Evolutionary conservation across 2,113 vertebrate genomes (phyloP).

Genomic region (Lanius collurio): DNA sequence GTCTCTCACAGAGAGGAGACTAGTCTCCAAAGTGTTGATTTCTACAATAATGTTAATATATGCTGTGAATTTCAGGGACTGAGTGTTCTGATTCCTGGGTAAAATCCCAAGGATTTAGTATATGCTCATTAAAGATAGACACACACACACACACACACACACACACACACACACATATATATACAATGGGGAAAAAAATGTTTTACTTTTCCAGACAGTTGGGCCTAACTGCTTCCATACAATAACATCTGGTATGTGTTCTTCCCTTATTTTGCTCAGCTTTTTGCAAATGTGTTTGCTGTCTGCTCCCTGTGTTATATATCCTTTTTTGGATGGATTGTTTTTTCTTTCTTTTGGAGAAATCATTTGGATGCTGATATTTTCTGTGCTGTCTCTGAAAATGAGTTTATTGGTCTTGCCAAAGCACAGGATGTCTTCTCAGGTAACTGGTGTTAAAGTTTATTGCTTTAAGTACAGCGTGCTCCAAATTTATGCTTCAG

Average conservation of each 20-base stretch:
- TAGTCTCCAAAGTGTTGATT: background rate
- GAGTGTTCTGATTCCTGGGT: background rate
- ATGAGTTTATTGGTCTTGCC: background rate
- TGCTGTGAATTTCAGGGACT: background rate
- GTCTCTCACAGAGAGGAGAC: background rate
- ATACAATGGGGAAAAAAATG: background rate
- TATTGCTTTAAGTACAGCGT: background rate
- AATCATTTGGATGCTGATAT: background rate
- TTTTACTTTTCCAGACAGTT: background rate
- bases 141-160: too few relatives aligned
- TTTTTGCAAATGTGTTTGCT: background rate
- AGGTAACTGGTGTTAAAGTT: background rate
- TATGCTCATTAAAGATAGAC: background rate
- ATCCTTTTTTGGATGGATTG: background rate
- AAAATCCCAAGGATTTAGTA: background rate
- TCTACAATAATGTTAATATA: background rate
- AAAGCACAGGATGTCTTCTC: background rate
- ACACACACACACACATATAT: too few relatives aligned
- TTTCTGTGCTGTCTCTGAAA: background rate
- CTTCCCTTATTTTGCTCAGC: background rate
- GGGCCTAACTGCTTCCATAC: background rate
- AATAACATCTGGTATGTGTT: background rate
- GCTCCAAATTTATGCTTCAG: background rate
- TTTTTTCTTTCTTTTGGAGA: background rate
- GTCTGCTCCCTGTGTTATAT: background rate